Evolutionary conservation across 2,888 invertebrate species (phyloP).

Genomic region (Plebejus melissa): DNA sequence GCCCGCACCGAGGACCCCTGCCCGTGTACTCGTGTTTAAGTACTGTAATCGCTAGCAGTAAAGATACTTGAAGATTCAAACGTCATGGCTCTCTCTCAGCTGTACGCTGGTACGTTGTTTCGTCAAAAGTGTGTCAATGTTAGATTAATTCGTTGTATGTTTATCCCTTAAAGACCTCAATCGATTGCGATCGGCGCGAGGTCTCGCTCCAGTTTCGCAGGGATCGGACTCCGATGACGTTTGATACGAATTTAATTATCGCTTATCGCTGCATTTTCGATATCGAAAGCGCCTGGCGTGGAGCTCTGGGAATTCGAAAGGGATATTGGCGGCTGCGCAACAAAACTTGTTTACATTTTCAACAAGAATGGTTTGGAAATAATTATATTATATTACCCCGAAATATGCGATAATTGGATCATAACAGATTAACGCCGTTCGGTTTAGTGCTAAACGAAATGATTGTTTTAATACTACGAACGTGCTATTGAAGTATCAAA

Average conservation of each 20-base stretch:
- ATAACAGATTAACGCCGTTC: neutral
- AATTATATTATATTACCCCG: neutral
- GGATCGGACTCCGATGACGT: neutral
- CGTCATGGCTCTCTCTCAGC: constrained; percentile 70
- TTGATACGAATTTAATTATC: constrained; percentile 8
- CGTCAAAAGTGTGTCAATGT: constrained; percentile 38
- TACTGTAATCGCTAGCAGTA: constrained; percentile 60
- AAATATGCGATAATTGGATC: constrained; percentile 10
- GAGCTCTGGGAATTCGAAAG: constrained; percentile 29
- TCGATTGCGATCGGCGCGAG: constrained; percentile 58
- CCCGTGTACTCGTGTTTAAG: constrained; percentile 62
- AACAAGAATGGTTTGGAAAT: constrained; percentile 22
- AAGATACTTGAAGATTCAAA: constrained; percentile 53
- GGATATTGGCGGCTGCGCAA: constrained; percentile 27
- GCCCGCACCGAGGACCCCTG: constrained; percentile 69
- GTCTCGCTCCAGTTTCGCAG: constrained; percentile 54
- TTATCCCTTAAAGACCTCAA: constrained; percentile 47
- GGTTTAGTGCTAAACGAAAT: neutral
- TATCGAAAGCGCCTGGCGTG: constrained; percentile 6
- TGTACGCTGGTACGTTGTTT: constrained; percentile 68
- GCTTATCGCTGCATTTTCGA: constrained; percentile 2
- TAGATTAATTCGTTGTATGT: constrained; percentile 47
- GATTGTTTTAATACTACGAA: neutral
- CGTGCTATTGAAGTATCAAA: neutral
- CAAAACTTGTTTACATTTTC: constrained; percentile 26